Base-by-base conservation (phyloP, 2,113 vertebrate genomes). In the Hirundichthys speculiger region DNA sequence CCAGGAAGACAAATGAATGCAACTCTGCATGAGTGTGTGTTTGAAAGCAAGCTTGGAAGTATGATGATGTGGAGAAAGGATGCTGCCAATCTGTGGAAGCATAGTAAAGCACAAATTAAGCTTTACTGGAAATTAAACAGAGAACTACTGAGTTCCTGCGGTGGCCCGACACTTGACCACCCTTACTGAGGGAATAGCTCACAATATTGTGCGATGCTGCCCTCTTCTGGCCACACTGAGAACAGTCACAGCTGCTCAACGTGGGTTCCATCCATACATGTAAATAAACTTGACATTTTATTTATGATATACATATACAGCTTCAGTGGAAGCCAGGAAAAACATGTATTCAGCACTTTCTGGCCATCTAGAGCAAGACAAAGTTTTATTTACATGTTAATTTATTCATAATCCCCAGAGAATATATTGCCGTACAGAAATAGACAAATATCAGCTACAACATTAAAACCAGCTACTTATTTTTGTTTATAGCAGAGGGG, bases 181-280 rank as follows among this genome's bases (percentile, higher is more conserved):
- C 25, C n/a, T n/a, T n/a, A n/a, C n/a, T n/a, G n/a, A n/a, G 2
- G 12, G 6, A 13, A 34, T 39, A 9, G 3, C 34, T 14, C 45
- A 55, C 27, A 64, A 39, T 14, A 57, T 79, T 50, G 63, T 49
- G 12, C 61, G 30, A 65, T 64, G 54, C 75, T 79, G 79, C 79
- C 75, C 80, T 75, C 86, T 86, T 60, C 63, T 83, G 86, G 82
- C 25, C 40, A 54, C 2, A 42, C 13, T 9, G 4, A 16, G 16
- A 42, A 66, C 1, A 57, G 20, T 7, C 22, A 42, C 25, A n/a
- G 21, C n/a, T 54, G 21, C 20, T 39, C 18, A 9, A 19, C 30
- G 11, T 34, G 30, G 30, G 11, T n/a, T 34, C 30, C 30, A 34
- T 34, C 4, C 30, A 34, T 7, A 4, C 1, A 34, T 34, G 30